Base-by-base conservation (phyloP, 2,888 invertebrate species). In the Ernsta delagoae region DNA sequence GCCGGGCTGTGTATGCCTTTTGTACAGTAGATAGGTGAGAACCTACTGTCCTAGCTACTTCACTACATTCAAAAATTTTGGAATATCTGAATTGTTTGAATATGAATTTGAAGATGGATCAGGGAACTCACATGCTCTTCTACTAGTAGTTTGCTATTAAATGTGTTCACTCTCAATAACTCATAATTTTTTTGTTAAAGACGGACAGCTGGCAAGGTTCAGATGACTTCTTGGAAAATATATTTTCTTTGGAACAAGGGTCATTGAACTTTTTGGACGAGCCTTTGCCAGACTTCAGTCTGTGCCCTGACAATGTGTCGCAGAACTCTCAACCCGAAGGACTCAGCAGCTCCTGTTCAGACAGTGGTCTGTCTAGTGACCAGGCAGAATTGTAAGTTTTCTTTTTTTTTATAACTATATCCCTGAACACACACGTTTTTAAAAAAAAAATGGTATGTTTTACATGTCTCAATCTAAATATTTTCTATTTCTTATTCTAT, bases 341-440 rank as follows among this genome's bases (percentile, higher is more conserved):
- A 12, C 80, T 89, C 36, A 92, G 91, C 84, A 90, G 93, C 75
- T 87, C 93, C 1, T 85, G 95, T 70, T 96, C 96, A 0, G 96
- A 96, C 82, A 96, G 96, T 78, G 96, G 96, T 62, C 88, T 96
- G 16, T 96, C 95, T 45, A 96, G 95, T 74, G 95, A 95, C 77
- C 94, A 89, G 71, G 89, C 94, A 39, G 94, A 94, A 77, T 90
- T 93, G 94, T 94, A 78, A 93, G 94, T 89, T 66, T 16, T 7
- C 16, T 0, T 9, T 3, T 16, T 16, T 16, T 50, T 50, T 50
- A 24, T n/a, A n/a, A n/a, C n/a, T 3, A 24, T 24, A 24, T 24
- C 24, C 24, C 1, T 24, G 24, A 24, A 24, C 24, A 24, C 24
- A 3, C 24, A 24, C 24, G 3, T 24, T 1, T 1, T 24, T 24